phyloP scores from a whole-genome alignment of 1,140 invertebrate genomes.

The Protaetia brevitarsis region DNA sequence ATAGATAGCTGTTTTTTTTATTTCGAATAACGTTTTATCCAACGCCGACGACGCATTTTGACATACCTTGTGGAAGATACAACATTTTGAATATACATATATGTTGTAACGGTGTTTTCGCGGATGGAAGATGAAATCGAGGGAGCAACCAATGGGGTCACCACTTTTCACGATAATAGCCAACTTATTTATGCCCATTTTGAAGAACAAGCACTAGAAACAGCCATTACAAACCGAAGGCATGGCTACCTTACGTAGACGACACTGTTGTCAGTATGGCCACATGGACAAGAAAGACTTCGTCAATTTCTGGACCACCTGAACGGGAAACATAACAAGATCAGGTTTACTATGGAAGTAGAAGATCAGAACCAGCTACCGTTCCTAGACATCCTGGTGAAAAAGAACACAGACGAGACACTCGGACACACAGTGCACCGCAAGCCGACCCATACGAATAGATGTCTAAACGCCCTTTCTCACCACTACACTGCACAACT shows the following conservation, averaged over 20 bases:
- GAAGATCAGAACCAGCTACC: background rate
- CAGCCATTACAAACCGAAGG: background rate
- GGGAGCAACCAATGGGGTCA: no score
- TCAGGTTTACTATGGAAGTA: background rate
- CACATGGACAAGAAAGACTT: background rate
- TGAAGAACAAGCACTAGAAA: background rate
- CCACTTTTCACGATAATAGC: no score
- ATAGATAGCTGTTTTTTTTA: no score
- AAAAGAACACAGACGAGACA: background rate
- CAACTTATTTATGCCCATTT: no score
- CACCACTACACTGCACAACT: background rate
- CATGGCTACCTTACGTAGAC: slow-evolving; percentile 7
- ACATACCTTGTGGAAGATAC: no score
- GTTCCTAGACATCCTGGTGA: slow-evolving; percentile 5
- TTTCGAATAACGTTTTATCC: no score
- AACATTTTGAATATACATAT: no score
- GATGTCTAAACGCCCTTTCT: no score
- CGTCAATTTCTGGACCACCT: slow-evolving; percentile 4
- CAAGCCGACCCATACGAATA: no score
- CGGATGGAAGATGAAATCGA: no score
- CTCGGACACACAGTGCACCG: slow-evolving; percentile 3
- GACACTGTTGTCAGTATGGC: slow-evolving; percentile 6
- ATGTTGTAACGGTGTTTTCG: no score
- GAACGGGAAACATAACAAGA: background rate
- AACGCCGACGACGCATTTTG: no score